A percentile compares a stretch with the other conserved stretches of the same genome.
Conservation (phyloP, 2,888 invertebrate species). For the Agrotis ipsilon region DNA sequence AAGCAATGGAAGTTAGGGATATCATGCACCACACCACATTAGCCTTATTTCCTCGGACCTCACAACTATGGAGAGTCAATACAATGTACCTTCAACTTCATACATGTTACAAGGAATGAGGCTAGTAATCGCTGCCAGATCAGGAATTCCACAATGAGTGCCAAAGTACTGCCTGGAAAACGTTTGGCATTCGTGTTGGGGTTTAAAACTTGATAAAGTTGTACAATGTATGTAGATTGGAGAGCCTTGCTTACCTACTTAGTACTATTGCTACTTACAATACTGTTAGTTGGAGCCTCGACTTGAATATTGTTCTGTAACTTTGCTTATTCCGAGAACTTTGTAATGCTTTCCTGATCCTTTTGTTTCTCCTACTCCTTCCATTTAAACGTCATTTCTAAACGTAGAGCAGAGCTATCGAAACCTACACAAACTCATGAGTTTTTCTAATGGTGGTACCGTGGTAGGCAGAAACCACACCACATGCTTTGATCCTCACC, state of each 20-base stretch:
- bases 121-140: slow-evolving; percentile 27
- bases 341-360: not conserved
- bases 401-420: not conserved
- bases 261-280: not conserved
- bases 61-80: not conserved
- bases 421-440: too few species aligned
- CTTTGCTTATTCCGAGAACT: not conserved
- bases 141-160: slow-evolving; percentile 39
- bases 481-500: too few species aligned
- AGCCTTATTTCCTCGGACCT: slow-evolving; percentile 5
- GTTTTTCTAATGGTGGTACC: too few species aligned
- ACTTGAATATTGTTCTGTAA: not conserved
- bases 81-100: slow-evolving; percentile 6
- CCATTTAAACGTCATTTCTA: not conserved
- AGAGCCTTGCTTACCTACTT: not conserved
- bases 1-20: too few species aligned
- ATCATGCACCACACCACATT: not conserved
- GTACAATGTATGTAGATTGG: slow-evolving; percentile 26
- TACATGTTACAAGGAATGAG: slow-evolving; percentile 12
- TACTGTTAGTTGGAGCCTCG: not conserved
- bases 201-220: slow-evolving; percentile 31
- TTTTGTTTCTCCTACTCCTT: not conserved
- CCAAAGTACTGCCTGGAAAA: slow-evolving; percentile 38
- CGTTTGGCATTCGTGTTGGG: slow-evolving; percentile 26
- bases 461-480: too few species aligned